Evolutionary conservation across 1,140 invertebrate species (phyloP), one percentile per base, ranked within the genome.

Genomic region (Cyclina sinensis): DNA sequence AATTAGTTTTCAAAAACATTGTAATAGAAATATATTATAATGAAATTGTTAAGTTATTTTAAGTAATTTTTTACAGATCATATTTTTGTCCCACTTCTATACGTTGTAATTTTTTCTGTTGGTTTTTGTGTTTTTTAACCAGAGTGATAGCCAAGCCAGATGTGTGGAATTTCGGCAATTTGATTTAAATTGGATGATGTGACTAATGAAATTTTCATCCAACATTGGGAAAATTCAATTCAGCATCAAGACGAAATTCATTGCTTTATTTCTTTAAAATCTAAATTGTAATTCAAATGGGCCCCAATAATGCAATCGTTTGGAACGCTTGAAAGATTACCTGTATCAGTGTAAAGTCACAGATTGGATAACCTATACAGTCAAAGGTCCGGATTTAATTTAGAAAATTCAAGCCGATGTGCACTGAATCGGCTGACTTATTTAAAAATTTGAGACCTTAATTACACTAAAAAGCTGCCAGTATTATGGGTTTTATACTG

Each of bases 341-440:
- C 65, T 70, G 57, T 2, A 70, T 18, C 14, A 21, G 39, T n/a
- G 54, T 48, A 78, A 78, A 78, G 74, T 78, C 48, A 78, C 27
- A 37, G 48, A 78, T 78, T 78, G 46, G 27, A 78, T 78, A 78
- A 78, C 74, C 43, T 1, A 2, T 78, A 51, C 74, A 51, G 54
- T 54, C 74, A 78, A 78, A 78, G 74, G 74, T 48, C 43, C 46
- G 32, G 74, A 78, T 78, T 78, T 21, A 78, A 78, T 78, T 78
- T 54, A 51, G 0, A 43, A 54, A 54, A 78, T 78, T 78, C 54
- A 70, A 78, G 48, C 74, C 32, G 16, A 30, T 78, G 30, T 78
- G 18, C 46, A 78, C 48, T 78, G 74, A 78, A 78, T 30, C 46
- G n/a, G 14, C 46, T 24, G 27, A 57, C 48, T 48, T 51, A 48